Evolutionary conservation across 1,140 invertebrate species (phyloP).

Genomic region (Cyrtorhinus lividipennis): DNA sequence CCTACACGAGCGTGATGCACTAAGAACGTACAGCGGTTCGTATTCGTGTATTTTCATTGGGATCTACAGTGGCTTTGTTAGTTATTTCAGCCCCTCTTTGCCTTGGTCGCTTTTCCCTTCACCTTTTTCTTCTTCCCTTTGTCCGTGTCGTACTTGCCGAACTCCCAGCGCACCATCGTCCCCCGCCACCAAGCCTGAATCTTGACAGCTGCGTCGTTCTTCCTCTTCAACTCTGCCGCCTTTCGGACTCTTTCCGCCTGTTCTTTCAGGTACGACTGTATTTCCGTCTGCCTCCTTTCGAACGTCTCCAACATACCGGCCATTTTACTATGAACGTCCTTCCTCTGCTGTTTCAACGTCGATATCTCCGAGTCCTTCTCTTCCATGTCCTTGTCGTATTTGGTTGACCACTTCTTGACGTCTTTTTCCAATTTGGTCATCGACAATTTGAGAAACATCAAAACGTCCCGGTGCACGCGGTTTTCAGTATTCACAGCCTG

Average conservation of each 20-base stretch:
- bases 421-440: constrained; percentile 13
- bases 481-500: neutral
- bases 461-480: constrained; percentile 1
- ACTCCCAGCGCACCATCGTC: constrained; percentile 14
- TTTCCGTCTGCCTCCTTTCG: constrained; percentile 3
- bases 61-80: too few relatives aligned
- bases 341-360: neutral
- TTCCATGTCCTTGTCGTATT: constrained; percentile 6
- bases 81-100: too few relatives aligned
- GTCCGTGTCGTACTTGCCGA: constrained; percentile 3
- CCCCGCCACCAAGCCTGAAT: constrained; percentile 16
- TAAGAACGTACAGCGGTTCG: too few relatives aligned
- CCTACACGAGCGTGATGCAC: too few relatives aligned
- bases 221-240: neutral
- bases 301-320: neutral
- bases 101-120: neutral
- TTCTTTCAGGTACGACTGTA: constrained; percentile 2
- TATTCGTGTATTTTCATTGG: too few relatives aligned
- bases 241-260: neutral
- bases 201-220: constrained; percentile 1
- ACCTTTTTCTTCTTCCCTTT: constrained; percentile 17
- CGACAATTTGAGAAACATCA: constrained; percentile 3
- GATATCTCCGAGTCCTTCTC: constrained; percentile 2
- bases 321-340: constrained; percentile 4
- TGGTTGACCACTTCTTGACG: neutral